Evolutionary conservation across 2,113 vertebrate genomes (phyloP).

Genomic region (Seriola dumerili): DNA sequence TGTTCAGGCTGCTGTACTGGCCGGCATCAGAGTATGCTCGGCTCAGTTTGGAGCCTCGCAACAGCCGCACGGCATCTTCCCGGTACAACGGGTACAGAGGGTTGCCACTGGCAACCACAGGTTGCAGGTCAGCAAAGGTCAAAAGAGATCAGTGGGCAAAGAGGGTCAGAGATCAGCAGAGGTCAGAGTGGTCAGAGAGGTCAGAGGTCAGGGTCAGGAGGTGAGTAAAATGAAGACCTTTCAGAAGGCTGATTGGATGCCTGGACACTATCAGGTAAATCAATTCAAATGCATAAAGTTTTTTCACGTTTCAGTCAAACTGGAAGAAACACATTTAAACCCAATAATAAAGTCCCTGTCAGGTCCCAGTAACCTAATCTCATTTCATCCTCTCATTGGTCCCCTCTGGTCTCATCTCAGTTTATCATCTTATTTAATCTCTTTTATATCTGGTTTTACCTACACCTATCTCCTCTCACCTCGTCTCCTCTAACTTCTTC

Average conservation of each 20-base stretch:
- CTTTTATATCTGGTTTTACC: background rate
- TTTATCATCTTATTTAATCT: background rate
- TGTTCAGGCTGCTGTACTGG: conserved; percentile 84
- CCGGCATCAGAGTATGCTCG: conserved; percentile 85
- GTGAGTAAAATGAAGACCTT: no score
- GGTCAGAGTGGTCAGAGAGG: conserved; percentile 5
- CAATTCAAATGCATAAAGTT: no score
- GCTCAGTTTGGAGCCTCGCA: conserved; percentile 87
- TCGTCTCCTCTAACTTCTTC: no score
- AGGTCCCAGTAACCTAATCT: no score
- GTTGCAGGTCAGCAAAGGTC: conserved; percentile 21
- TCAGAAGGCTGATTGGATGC: no score
- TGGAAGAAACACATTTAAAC: no score
- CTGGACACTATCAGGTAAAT: no score
- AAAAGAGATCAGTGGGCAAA: background rate
- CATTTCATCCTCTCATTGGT: no score
- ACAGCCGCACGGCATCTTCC: conserved; percentile 90
- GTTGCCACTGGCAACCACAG: conserved; percentile 81
- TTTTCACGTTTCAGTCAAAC: no score
- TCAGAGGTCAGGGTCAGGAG: background rate
- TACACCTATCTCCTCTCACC: no score
- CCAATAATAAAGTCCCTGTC: no score
- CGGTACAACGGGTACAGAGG: conserved; percentile 88
- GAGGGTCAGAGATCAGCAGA: background rate
- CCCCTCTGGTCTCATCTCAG: background rate